Conservation (phyloP, 2,113 vertebrate genomes). For the Bubo blakistoni region DNA sequence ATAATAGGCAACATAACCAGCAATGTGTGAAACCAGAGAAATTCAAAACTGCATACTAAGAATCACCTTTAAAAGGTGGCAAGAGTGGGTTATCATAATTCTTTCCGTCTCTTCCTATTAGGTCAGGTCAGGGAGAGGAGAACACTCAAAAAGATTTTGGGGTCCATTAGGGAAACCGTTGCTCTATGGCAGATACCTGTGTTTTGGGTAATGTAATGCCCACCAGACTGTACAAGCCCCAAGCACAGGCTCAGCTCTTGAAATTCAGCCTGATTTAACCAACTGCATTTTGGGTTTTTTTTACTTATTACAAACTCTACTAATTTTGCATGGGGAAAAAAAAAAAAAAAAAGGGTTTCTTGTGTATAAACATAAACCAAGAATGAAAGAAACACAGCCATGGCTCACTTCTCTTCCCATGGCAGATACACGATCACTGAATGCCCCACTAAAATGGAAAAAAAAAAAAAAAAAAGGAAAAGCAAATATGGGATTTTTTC, state of each 20-base stretch:
- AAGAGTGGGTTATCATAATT: not conserved
- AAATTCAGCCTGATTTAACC: not conserved
- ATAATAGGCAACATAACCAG: constrained; percentile 63
- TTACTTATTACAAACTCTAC: not conserved
- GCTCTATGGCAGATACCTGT: not conserved
- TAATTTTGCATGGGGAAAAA: not conserved
- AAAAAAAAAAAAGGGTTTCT: not conserved
- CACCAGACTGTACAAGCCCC: not conserved
- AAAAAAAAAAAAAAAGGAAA: too few species aligned
- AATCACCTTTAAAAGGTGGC: not conserved
- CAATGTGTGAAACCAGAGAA: constrained; percentile 68
- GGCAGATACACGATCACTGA: accelerated
- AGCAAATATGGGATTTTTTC: not conserved
- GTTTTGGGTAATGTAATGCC: not conserved
- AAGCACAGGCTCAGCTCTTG: not conserved
- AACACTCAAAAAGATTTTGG: not conserved
- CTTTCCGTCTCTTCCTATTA: not conserved
- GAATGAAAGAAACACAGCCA: not conserved
- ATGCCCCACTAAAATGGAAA: not conserved
- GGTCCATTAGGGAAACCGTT: not conserved
- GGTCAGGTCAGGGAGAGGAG: not conserved
- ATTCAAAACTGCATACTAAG: not conserved
- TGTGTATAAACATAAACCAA: not conserved
- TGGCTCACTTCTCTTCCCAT: not conserved
- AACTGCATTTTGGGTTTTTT: not conserved